Evolutionary conservation across 2,113 vertebrate genomes (phyloP), one percentile per base, ranked within the genome.

Genomic region (Tragelaphus strepsiceros): DNA sequence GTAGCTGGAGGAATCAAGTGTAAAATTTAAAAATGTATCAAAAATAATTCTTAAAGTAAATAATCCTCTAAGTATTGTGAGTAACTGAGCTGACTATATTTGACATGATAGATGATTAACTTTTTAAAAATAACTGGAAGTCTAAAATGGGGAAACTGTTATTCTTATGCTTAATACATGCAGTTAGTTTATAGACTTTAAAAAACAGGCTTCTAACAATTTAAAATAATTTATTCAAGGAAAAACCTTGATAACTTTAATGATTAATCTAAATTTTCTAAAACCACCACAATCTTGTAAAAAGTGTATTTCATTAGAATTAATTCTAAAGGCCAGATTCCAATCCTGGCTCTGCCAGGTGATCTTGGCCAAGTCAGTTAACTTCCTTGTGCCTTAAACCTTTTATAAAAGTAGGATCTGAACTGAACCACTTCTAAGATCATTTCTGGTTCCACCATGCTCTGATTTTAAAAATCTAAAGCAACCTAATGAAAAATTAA

Each of bases 11-110:
- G 49, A 94, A 92, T 94, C 90, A 95, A 97, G 39, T 32, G 53
- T 56, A 46, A n/a, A 15, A 77, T 96, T 93, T 97, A 26, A 59
- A 95, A 94, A 81, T 93, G 43, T 90, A 54, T 85, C 81, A 49
- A 92, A 97, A 90, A 84, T 62, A 92, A 80, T 91, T 49, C 54
- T 93, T 77, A 28, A 82, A 87, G 53, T 64, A 80, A 91, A 51
- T 94, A 78, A 83, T 93, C 56, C 83, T 82, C 54, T 39, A 93
- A 82, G 21, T 78, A 32, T 81, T 74, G n/a, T 85, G 35, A 95
- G 77, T 85, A 87, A 80, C 74, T 78, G 64, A 91, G 59, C 93
- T 97, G 53, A 91, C 9, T 85, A 8, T 90, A 92, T 95, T 97
- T 95, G 62, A 7, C 24, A 56, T 67, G 21, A 82, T 46, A 49